Base-by-base conservation (phyloP, 1,140 invertebrate species). In the Meloidogyne floridensis region DNA sequence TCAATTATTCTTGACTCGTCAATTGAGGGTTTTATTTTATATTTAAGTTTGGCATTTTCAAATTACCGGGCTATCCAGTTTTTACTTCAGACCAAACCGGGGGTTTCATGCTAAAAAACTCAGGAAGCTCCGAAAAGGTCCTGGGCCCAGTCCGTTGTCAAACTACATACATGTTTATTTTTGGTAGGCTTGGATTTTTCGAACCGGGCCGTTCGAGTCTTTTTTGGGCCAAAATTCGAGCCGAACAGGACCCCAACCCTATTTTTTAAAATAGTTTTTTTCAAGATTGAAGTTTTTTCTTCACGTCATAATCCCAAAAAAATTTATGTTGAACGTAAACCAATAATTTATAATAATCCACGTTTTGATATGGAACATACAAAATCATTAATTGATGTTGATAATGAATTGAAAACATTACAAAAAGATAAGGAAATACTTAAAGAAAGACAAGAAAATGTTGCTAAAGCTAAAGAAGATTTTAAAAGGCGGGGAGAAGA, bases 1-100 rank as follows among this genome's bases (percentile, higher is more conserved):
- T 54, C 43, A 59, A 69, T 59, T 86, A 43, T 87, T 86, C 65
- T 65, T 87, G 20, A 84, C 83, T 13, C 59, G 80, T 71, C 74
- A 80, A 18, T 73, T 18, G 8, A 81, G 83, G 10, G 84, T 84
- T 43, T 43, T 4, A 76, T 56, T 51, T 18, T 73, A 47, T 65
- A 13, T 54, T 9, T 71, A 2, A 47, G 18, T 18, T 42, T 80
- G 4, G 13, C 2, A 51, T 42, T 76, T 20, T 74, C 6, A 56
- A 13, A 18, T 20, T n/a, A 47, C 47, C 47, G 7, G 32, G 32
- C 32, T 32, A 32, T 32, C 32, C 32, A 32, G 32, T 32, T 32
- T 32, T 32, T 32, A 32, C 32, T 32, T 32, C 32, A 32, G 32
- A 32, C 32, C 32, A 32, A 32, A 32, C 32, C 32, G 32, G 32